Conservation (phyloP, 1,140 invertebrate genomes). For the Lordiphosa mommai region DNA sequence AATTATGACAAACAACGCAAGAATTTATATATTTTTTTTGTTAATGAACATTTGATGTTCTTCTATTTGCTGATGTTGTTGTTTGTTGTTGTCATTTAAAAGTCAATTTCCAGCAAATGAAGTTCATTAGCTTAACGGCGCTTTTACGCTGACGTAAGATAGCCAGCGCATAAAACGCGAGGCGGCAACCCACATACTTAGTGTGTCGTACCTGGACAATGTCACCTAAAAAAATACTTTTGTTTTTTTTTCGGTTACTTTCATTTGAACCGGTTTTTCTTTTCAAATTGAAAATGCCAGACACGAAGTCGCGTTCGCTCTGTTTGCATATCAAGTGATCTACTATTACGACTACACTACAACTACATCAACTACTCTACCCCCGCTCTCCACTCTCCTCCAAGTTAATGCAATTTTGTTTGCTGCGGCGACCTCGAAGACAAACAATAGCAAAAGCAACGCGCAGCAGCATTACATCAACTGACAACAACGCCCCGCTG, state of each 20-base stretch:
- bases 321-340: too few species aligned
- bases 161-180: background rate
- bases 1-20: too few species aligned
- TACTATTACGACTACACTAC: background rate
- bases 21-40: too few species aligned
- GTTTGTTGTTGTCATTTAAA: slow-evolving; percentile 14
- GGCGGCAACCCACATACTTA: background rate
- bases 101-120: slow-evolving; percentile 13
- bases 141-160: slow-evolving; percentile 5
- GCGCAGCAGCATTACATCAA: slow-evolving; percentile 13
- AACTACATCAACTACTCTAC: background rate
- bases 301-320: slow-evolving; percentile 1
- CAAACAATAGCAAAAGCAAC: slow-evolving; percentile 3
- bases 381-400: background rate
- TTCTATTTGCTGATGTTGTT: background rate
- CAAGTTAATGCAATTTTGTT: slow-evolving; percentile 5
- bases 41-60: too few species aligned
- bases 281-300: background rate
- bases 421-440: slow-evolving; percentile 8
- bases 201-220: background rate
- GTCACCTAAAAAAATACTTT: slow-evolving; percentile 8
- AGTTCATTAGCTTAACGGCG: slow-evolving; percentile 13
- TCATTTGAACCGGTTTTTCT: slow-evolving; percentile 14
- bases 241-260: slow-evolving; percentile 8
- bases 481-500: slow-evolving; percentile 1